phyloP scores from a whole-genome alignment of 2,113 vertebrate genomes.

The Microcebus ravelobensis region DNA sequence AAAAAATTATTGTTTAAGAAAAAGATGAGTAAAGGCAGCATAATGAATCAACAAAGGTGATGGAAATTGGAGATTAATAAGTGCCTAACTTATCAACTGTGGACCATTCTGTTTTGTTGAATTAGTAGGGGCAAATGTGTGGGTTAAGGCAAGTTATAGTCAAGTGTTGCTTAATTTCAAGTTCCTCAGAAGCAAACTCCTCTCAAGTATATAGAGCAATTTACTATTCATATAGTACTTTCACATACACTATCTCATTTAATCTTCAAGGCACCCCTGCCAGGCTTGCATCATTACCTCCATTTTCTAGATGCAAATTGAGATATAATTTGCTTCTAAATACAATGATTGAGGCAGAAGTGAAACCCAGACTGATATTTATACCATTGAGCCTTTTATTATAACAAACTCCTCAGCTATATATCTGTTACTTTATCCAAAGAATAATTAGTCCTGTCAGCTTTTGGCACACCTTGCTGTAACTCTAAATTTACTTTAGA shows the following conservation, averaged over 20 bases:
- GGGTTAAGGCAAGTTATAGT: conserved; percentile 3
- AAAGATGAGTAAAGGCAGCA: background rate
- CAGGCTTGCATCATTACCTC: background rate
- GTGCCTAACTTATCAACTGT: background rate
- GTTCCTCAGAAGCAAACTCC: background rate
- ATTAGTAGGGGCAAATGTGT: background rate
- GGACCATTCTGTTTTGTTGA: background rate
- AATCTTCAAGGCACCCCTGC: background rate
- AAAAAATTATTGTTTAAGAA: background rate
- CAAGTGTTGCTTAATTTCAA: conserved; percentile 12
- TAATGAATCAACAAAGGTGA: background rate
- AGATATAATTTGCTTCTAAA: background rate
- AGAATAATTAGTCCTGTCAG: background rate
- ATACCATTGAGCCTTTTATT: conserved; percentile 1
- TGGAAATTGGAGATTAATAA: conserved; percentile 30
- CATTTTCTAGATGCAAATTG: conserved; percentile 27
- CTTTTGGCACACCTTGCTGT: background rate
- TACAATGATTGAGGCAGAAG: background rate
- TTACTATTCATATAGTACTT: background rate
- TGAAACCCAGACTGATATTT: background rate
- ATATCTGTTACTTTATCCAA: background rate
- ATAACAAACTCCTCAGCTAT: background rate
- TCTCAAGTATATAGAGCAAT: background rate
- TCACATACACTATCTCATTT: conserved; percentile 4
- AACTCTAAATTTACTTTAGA: conserved; percentile 42